A percentile compares a stretch with the other conserved stretches of the same genome.
Evolutionary conservation across 2,888 invertebrate genomes (phyloP).

Genomic region (Cosmia trapezina): DNA sequence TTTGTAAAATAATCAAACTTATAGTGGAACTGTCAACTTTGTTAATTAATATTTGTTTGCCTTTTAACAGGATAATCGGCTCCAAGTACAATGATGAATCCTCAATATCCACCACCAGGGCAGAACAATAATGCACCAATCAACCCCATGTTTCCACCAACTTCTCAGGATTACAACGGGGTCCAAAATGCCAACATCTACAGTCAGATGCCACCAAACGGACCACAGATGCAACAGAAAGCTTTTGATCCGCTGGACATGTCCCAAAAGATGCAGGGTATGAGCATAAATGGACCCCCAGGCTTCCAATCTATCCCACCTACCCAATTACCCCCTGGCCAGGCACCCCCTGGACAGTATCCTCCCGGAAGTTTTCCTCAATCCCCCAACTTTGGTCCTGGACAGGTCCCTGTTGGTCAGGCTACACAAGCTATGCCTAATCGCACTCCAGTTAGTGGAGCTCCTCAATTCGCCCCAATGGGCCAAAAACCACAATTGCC

Average conservation of each 20-base stretch:
- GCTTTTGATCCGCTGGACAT: slow-evolving; percentile 79
- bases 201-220: slow-evolving; percentile 76
- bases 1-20: neutral
- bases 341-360: slow-evolving; percentile 77
- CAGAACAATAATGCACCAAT: slow-evolving; percentile 86
- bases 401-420: slow-evolving; percentile 70
- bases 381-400: slow-evolving; percentile 74
- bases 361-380: slow-evolving; percentile 77
- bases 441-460: slow-evolving; percentile 73
- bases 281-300: slow-evolving; percentile 84
- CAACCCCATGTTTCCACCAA: slow-evolving; percentile 82
- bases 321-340: slow-evolving; percentile 81
- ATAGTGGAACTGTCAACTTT: neutral
- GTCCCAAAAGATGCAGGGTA: slow-evolving; percentile 87
- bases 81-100: slow-evolving; percentile 85
- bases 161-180: slow-evolving; percentile 84
- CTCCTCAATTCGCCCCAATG: slow-evolving; percentile 69
- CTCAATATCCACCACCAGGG: slow-evolving; percentile 86
- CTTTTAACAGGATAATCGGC: slow-evolving; percentile 72
- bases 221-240: slow-evolving; percentile 62
- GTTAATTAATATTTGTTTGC: neutral
- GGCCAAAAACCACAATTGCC: slow-evolving; percentile 73
- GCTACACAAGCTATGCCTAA: slow-evolving; percentile 66
- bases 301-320: slow-evolving; percentile 77
- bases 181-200: slow-evolving; percentile 84